Evolutionary conservation across 2,797 vertebrate species (phyloP).

Genomic region (Lepilemur septentrionalis): DNA sequence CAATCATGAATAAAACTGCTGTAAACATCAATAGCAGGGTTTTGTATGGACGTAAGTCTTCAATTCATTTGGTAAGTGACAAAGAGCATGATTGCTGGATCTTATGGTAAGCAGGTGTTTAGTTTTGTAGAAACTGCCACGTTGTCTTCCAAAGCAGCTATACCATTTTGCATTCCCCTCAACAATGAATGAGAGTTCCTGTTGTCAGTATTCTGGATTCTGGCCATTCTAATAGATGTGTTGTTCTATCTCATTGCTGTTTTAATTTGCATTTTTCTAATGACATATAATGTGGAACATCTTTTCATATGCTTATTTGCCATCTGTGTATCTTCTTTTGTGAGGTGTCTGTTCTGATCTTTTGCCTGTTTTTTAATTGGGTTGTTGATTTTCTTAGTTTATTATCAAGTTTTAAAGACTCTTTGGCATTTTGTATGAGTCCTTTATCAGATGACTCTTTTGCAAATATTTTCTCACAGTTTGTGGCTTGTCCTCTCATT

Average conservation of each 20-base stretch:
- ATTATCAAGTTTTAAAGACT: neutral
- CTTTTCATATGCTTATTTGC: neutral
- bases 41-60: neutral
- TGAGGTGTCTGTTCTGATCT: neutral
- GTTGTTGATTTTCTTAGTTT: neutral
- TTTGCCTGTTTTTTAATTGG: neutral
- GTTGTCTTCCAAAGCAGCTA: neutral
- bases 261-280: neutral
- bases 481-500: neutral
- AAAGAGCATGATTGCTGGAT: neutral
- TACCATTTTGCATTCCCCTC: neutral
- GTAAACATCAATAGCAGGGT: neutral
- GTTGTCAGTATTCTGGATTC: neutral
- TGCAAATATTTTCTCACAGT: neutral
- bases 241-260: neutral
- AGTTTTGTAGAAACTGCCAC: neutral
- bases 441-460: neutral
- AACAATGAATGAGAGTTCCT: neutral
- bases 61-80: neutral
- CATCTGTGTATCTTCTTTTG: neutral
- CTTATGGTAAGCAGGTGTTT: neutral
- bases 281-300: neutral
- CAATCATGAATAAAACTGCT: neutral
- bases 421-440: neutral
- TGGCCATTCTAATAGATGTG: neutral